These are phyloP conservation scores for Goniozus legneri DNA, from an alignment of 1,140 invertebrate genomes.

Conservation along the genomic window DNA sequence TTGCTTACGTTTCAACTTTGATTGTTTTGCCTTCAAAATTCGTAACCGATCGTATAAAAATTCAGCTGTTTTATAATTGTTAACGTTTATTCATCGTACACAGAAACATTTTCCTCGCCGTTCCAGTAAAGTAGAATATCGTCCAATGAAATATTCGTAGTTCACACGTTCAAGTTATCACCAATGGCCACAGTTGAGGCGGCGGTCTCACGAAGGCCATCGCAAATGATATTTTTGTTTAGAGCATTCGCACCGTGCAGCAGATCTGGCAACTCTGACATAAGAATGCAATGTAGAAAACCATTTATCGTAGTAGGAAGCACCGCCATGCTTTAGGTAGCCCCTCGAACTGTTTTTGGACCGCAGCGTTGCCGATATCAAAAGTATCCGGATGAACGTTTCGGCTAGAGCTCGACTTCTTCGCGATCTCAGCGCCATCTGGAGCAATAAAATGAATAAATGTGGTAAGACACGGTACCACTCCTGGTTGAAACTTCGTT, in stretches of 20 bases:
- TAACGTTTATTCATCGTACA: too few relatives aligned
- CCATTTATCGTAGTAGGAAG: slow-evolving; percentile 34
- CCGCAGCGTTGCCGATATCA: slow-evolving; percentile 36
- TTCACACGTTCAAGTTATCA: too few relatives aligned
- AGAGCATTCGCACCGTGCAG: not conserved
- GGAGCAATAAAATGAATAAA: slow-evolving; percentile 68
- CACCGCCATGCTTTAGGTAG: not conserved
- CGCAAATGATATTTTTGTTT: too few relatives aligned
- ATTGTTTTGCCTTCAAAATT: too few relatives aligned
- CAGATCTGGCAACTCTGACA: slow-evolving; percentile 35
- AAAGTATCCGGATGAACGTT: slow-evolving; percentile 24
- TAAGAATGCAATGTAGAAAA: slow-evolving; percentile 26
- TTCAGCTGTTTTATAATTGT: too few relatives aligned
- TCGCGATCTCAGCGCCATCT: slow-evolving; percentile 63
- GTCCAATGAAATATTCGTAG: too few relatives aligned
- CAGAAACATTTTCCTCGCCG: too few relatives aligned
- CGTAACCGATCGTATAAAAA: too few relatives aligned
- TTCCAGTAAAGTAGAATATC: too few relatives aligned
- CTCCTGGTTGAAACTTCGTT: slow-evolving; percentile 70
- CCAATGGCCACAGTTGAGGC: too few relatives aligned
- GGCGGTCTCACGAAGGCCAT: too few relatives aligned
- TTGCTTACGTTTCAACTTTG: too few relatives aligned
- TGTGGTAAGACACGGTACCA: slow-evolving; percentile 63
- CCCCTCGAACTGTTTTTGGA: slow-evolving; percentile 52
- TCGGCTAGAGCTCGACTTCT: slow-evolving; percentile 15